These are phyloP conservation scores for Autographa gamma DNA, from an alignment of 2,888 invertebrate species.

Conservation along the genomic window DNA sequence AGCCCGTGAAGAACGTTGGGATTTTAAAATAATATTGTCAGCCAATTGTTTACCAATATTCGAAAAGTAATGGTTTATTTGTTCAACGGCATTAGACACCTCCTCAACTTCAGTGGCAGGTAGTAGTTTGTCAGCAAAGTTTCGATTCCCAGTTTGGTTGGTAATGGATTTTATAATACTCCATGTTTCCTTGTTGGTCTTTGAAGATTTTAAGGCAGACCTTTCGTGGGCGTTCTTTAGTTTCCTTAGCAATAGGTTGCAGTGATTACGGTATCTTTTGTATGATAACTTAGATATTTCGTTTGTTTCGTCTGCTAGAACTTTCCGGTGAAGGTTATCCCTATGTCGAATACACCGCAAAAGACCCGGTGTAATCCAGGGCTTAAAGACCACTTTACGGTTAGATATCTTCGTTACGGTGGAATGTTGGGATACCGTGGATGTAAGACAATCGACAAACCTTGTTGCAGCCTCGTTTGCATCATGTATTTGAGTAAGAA, in stretches of 20 bases:
- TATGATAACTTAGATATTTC: background rate
- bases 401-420: too few relatives aligned
- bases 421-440: too few relatives aligned
- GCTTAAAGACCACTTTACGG: too few relatives aligned
- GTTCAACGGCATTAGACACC: background rate
- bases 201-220: background rate
- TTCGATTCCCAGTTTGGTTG: background rate
- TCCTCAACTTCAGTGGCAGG: background rate
- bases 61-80: slow-evolving; percentile 3
- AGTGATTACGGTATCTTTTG: slow-evolving; percentile 2
- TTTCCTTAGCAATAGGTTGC: background rate
- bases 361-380: too few relatives aligned
- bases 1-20: too few relatives aligned
- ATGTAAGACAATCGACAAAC: background rate
- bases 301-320: background rate
- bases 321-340: background rate
- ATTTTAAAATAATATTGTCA: background rate
- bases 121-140: too few relatives aligned
- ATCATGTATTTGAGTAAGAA: background rate
- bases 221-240: background rate
- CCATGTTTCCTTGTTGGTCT: slow-evolving; percentile 1
- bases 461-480: background rate
- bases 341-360: too few relatives aligned
- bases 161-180: background rate
- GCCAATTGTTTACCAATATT: background rate